Base-by-base conservation (phyloP, 2,888 invertebrate species). In the Megastigmus dorsalis region DNA sequence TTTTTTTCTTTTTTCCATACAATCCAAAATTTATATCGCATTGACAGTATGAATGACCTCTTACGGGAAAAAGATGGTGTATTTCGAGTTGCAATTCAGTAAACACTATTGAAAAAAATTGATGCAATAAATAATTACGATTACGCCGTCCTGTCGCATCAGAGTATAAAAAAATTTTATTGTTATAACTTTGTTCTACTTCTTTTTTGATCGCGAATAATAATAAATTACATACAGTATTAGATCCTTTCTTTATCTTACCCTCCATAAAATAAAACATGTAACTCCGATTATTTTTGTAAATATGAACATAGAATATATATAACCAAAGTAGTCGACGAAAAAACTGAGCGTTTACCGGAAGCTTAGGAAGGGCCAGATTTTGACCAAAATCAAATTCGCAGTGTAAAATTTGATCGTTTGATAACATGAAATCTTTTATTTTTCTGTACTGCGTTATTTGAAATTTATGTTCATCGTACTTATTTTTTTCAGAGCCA, bases 1-100 rank as follows among this genome's bases (percentile, higher is more conserved):
- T 41, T 15, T 72, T 75, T 20, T 67, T 75, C 50, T 68, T 76
- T 13, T 55, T 10, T 1, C 71, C 74, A 36, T 77, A 77, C 2
- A 43, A 43, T 3, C 71, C 74, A 30, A 77, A 77, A 67, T 79
- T 79, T 59, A 52, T 54, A 50, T 79, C 76, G 36, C 77, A 77
- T 38, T 65, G 50, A 20, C 77, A 77, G 43, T 76, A 77, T 13
- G 71, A 74, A 30, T 79, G 77, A 9, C 77, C 79, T 50, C 75
- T 62, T 5, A 77, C 69, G 4, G 76, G 77, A 41, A 74, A 77
- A n/a, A 77, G 13, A 57, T 79, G 77, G 2, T 62, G 72, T 15
- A 79, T 76, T 69, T 67, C 63, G 1, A 76, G 43, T 38, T 79
- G 33, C 0, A 71, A 55, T 6, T 36, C 48, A 9, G 10, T 15